Conservation (phyloP, 2,888 invertebrate species). For the Campoplex capitator region DNA sequence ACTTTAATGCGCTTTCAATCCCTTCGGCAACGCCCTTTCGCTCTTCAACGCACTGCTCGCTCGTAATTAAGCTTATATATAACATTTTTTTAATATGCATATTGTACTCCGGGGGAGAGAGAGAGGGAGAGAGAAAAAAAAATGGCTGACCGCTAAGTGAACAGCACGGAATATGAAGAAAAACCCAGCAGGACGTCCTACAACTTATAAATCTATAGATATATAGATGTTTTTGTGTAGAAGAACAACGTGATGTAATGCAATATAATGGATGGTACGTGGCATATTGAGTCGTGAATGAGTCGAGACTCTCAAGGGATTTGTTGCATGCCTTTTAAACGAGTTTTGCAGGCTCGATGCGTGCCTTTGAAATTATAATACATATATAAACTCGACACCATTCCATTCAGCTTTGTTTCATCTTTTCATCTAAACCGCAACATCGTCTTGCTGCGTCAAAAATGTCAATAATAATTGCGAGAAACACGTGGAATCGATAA, state of each 20-base stretch:
- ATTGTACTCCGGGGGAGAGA: constrained; percentile 30
- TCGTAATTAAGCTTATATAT: background rate
- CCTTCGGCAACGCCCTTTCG: constrained; percentile 29
- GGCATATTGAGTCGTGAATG: constrained; percentile 31
- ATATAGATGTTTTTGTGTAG: background rate
- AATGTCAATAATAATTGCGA: too few species aligned
- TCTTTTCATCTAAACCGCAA: background rate
- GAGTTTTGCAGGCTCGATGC: constrained; percentile 10
- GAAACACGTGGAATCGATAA: too few species aligned
- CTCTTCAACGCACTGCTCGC: constrained; percentile 27
- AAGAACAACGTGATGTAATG: constrained; percentile 48
- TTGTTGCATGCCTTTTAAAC: constrained; percentile 32
- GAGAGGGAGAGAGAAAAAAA: background rate
- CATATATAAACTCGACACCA: background rate
- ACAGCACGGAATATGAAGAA: constrained; percentile 41
- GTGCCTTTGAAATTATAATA: constrained; percentile 9
- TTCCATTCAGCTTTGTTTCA: background rate
- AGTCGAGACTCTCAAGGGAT: constrained; percentile 27
- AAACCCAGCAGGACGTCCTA: constrained; percentile 51
- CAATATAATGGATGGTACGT: constrained; percentile 43
- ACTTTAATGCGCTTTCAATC: constrained; percentile 9
- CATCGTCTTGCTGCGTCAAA: background rate
- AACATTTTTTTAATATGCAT: constrained; percentile 2
- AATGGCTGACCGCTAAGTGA: constrained; percentile 47
- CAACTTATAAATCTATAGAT: background rate